These are phyloP conservation scores for Sarcophaga carnaria DNA, from an alignment of 2,888 invertebrate genomes.

Conservation along the genomic window DNA sequence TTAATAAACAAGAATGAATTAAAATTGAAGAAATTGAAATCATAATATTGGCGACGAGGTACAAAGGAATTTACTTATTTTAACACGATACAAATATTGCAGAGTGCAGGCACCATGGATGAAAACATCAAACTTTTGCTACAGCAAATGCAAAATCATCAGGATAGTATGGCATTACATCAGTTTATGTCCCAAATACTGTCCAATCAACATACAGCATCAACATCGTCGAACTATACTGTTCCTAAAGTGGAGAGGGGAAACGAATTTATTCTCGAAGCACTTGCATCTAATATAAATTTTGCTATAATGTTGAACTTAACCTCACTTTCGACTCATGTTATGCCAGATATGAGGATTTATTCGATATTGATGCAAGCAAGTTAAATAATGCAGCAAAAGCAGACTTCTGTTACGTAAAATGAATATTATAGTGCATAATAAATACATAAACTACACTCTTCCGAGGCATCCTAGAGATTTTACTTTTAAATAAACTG, in stretches of 20 bases:
- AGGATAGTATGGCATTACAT: slow-evolving; percentile 34
- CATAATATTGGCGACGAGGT: slow-evolving; percentile 29
- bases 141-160: slow-evolving; percentile 14
- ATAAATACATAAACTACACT: slow-evolving; percentile 61
- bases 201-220: neutral
- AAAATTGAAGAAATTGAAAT: neutral
- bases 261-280: slow-evolving; percentile 58
- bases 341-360: slow-evolving; percentile 58
- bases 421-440: slow-evolving; percentile 46
- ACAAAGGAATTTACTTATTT: slow-evolving; percentile 5
- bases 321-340: slow-evolving; percentile 67
- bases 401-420: slow-evolving; percentile 61
- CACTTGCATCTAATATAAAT: slow-evolving; percentile 63
- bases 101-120: slow-evolving; percentile 10
- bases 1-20: too few relatives aligned
- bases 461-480: slow-evolving; percentile 63
- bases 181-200: slow-evolving; percentile 16
- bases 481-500: slow-evolving; percentile 46
- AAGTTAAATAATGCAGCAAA: slow-evolving; percentile 65
- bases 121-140: slow-evolving; percentile 32
- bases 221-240: neutral
- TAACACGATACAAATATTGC: neutral
- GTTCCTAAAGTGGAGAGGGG: neutral
- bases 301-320: slow-evolving; percentile 57
- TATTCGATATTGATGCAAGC: slow-evolving; percentile 60